Base-by-base conservation (phyloP, 1,140 invertebrate genomes). In the Drosophila ananassae region DNA sequence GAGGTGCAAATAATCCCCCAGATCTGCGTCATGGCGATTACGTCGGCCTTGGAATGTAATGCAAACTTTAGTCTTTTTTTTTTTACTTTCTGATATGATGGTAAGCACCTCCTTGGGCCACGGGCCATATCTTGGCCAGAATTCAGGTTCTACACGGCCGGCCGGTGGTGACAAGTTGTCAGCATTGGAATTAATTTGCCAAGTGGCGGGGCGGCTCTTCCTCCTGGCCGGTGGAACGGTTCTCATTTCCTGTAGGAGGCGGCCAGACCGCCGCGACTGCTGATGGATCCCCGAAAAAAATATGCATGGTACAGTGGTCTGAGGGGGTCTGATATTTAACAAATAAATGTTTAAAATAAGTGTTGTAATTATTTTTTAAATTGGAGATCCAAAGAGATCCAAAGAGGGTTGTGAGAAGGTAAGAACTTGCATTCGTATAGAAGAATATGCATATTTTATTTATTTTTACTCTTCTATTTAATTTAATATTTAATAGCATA, bases 101-200 rank as follows among this genome's bases (percentile, higher is more conserved):
- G 2, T 44, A 6, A 63, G 21, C 10, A 21, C 17, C 51, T 53
- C 6, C 25, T 28, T 44, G 41, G n/a, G n/a, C n/a, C n/a, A n/a
- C n/a, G n/a, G n/a, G 8, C 41, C n/a, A 7, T 21, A 13, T 13
- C 41, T 44, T 37, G 61, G 22, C 25, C 58, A 32, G 17, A 3
- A 30, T 13, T 39, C 12, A n/a, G 10, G 56, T 32, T 28, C 8
- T 21, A 4, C 12, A 25, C 12, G 39, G 13, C 10, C 37, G 10
- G 17, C 17, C 17, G 17, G 17, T 17, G 17, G 41, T 46, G 63
- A 69, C 50, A 34, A 37, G 9, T 50, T 68, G 66, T 69, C 64
- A 68, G 8, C 62, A 46, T 67, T 48, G 62, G 66, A 50, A 39
- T 68, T 69, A 68, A 37, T 30, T 28, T 12, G 60, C 39, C 39